A percentile compares a stretch with the other conserved stretches of the same genome.
Evolutionary conservation across 1,140 invertebrate species (phyloP).

Genomic region (Pollicipes pollicipes): DNA sequence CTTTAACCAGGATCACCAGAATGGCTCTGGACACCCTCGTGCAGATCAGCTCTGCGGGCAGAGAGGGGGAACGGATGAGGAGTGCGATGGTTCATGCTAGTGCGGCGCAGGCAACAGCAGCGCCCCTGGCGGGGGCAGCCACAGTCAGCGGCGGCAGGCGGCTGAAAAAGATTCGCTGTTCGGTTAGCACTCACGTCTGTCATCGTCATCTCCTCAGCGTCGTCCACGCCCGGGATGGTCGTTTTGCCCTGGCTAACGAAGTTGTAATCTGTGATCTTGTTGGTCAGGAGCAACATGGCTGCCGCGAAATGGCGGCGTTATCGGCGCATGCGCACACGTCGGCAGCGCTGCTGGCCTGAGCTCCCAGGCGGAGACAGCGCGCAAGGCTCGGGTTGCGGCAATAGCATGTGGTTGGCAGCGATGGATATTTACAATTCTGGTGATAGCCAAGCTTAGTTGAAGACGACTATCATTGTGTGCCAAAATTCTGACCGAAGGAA

Average conservation of each 20-base stretch:
- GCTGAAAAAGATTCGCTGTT: no score
- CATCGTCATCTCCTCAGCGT: slow-evolving; percentile 77
- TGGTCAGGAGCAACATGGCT: slow-evolving; percentile 59
- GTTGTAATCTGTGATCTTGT: slow-evolving; percentile 74
- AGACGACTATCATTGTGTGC: background rate
- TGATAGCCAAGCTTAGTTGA: background rate
- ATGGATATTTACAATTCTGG: no score
- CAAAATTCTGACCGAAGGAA: background rate
- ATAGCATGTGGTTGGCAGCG: background rate
- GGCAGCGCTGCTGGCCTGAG: background rate
- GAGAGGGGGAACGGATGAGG: background rate
- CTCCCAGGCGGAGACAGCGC: background rate
- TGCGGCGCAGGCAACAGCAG: background rate
- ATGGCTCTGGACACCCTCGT: no score
- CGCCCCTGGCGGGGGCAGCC: no score
- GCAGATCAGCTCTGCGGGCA: no score
- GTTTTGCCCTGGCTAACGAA: slow-evolving; percentile 95
- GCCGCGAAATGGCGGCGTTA: background rate
- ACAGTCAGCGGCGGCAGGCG: no score
- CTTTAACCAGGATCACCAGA: no score
- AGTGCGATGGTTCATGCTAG: background rate
- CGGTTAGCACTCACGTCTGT: background rate
- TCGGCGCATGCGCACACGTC: background rate
- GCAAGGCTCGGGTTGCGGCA: background rate
- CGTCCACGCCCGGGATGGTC: slow-evolving; percentile 87